A percentile compares a stretch with the other conserved stretches of the same genome.
These are phyloP conservation scores for Tenualosa thibaudeaui DNA, from an alignment of 2,797 vertebrate species.

Conservation along the genomic window DNA sequence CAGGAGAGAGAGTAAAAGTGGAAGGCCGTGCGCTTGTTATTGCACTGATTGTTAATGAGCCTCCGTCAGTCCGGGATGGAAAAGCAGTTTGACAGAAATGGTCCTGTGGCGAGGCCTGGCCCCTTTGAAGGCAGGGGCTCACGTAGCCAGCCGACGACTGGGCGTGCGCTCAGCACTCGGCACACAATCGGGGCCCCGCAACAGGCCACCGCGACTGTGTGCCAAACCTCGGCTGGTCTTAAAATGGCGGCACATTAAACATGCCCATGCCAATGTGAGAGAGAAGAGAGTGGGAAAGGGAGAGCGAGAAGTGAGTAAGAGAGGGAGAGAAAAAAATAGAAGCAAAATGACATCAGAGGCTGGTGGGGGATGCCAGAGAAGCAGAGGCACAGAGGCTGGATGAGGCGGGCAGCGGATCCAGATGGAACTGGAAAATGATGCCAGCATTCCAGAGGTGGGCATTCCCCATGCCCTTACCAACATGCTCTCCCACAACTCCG, in stretches of 20 bases:
- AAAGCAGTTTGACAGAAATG: slow-evolving; percentile 23
- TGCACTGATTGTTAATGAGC: slow-evolving; percentile 14
- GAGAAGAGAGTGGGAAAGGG: not conserved
- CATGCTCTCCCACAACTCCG: not conserved
- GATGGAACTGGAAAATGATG: slow-evolving; percentile 29
- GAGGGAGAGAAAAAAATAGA: not conserved
- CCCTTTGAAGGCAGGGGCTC: slow-evolving; percentile 29
- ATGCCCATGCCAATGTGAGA: not conserved
- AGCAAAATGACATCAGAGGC: slow-evolving; percentile 31
- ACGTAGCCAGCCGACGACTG: slow-evolving; percentile 10
- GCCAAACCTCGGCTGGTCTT: slow-evolving; percentile 28
- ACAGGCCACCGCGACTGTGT: slow-evolving; percentile 12
- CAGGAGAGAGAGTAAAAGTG: not conserved
- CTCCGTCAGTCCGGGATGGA: slow-evolving; percentile 14
- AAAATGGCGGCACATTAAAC: slow-evolving; percentile 26
- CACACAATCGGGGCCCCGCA: not conserved
- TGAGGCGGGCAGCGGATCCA: slow-evolving; percentile 30
- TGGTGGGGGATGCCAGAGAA: not conserved
- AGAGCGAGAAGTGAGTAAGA: not conserved
- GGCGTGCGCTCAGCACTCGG: too few relatives aligned
- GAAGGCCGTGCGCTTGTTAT: slow-evolving; percentile 2
- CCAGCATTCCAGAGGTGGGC: slow-evolving; percentile 37
- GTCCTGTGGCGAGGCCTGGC: slow-evolving; percentile 21
- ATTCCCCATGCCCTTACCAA: slow-evolving; percentile 31
- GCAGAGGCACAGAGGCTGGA: not conserved